These are phyloP conservation scores for Sebastes itinus DNA, from an alignment of 2,797 vertebrate genomes.

Conservation along the genomic window DNA sequence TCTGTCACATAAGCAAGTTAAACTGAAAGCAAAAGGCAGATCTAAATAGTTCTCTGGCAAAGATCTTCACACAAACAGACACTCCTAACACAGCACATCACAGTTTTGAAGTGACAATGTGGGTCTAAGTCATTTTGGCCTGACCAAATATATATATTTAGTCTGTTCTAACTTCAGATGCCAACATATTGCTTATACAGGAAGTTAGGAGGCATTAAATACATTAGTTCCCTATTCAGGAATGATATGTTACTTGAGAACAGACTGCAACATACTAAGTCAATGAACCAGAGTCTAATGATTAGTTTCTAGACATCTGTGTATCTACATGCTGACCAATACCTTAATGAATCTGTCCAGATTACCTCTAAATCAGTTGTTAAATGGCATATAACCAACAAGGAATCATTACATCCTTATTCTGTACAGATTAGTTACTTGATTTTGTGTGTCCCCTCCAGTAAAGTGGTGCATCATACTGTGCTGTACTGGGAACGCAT, in stretches of 20 bases:
- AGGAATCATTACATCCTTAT: slow-evolving; percentile 8
- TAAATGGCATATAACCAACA: slow-evolving; percentile 23
- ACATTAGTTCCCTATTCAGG: not conserved
- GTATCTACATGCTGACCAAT: slow-evolving; percentile 4
- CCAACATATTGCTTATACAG: not conserved
- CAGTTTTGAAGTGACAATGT: slow-evolving; percentile 36
- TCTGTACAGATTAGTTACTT: slow-evolving; percentile 6
- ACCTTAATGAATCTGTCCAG: not conserved
- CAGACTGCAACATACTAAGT: not conserved
- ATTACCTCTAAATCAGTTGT: slow-evolving; percentile 10
- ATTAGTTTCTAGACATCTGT: not conserved
- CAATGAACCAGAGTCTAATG: not conserved
- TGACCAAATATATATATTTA: not conserved
- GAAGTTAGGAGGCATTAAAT: not conserved
- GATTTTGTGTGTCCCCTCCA: not conserved
- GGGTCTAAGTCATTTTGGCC: slow-evolving; percentile 19
- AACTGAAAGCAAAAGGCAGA: slow-evolving; percentile 56
- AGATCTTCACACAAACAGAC: slow-evolving; percentile 45
- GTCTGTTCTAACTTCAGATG: not conserved
- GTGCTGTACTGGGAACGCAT: not conserved
- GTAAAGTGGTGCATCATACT: slow-evolving; percentile 16
- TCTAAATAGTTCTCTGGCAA: slow-evolving; percentile 48
- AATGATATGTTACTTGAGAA: not conserved
- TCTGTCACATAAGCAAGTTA: slow-evolving; percentile 61
- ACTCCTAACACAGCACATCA: slow-evolving; percentile 39